phyloP scores from a whole-genome alignment of 2,797 vertebrate genomes.

The Mionectes olivaceus region DNA sequence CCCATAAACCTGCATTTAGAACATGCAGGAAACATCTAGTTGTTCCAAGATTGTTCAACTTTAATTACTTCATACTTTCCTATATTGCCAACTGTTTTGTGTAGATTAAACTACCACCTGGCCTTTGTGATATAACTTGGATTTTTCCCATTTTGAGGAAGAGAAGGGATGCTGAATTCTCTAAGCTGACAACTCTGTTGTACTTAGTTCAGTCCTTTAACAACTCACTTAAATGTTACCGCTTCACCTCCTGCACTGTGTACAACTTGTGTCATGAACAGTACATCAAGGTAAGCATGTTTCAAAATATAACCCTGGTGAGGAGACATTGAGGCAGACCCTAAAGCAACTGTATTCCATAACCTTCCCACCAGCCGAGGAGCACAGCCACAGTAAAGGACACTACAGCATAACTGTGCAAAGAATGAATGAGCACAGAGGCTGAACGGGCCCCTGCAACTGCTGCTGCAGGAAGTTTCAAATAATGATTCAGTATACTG shows the following conservation, averaged over 20 bases:
- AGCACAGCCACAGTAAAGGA: not conserved
- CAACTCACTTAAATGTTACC: not conserved
- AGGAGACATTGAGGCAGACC: not conserved
- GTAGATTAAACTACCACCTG: not conserved
- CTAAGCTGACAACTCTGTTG: not conserved
- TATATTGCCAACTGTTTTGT: not conserved
- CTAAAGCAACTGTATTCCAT: not conserved
- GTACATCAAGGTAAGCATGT: not conserved
- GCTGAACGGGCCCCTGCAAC: not conserved
- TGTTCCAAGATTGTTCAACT: not conserved
- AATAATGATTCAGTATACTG: not conserved
- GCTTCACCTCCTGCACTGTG: fast-evolving
- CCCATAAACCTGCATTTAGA: not conserved
- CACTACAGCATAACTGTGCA: fast-evolving
- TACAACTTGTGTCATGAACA: not conserved
- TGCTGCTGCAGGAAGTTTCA: not conserved
- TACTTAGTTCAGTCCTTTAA: not conserved
- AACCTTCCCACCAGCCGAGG: not conserved
- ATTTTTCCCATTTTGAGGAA: not conserved
- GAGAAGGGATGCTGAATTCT: not conserved
- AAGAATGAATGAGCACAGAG: not conserved
- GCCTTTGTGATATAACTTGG: not conserved
- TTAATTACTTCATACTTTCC: not conserved
- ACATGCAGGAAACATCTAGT: not conserved
- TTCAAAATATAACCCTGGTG: not conserved